These are phyloP conservation scores for Phortica variegata DNA, from an alignment of 1,140 invertebrate species.

Conservation along the genomic window DNA sequence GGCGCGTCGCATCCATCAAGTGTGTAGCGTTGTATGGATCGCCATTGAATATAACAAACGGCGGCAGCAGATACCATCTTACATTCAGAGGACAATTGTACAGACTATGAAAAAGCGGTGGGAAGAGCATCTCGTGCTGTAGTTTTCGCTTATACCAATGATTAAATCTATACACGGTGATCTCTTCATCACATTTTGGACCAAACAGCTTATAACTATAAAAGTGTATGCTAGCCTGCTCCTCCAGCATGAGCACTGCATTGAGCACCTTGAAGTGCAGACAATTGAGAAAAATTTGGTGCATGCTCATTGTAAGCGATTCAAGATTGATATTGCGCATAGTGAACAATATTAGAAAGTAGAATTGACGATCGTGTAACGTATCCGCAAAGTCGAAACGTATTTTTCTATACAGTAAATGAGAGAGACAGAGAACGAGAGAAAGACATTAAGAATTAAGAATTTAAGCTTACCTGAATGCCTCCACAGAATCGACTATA, in stretches of 20 bases:
- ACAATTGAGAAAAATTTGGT: slow-evolving; percentile 27
- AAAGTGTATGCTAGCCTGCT: slow-evolving; percentile 9
- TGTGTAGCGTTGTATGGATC: slow-evolving; percentile 18
- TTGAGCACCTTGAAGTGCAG: slow-evolving; percentile 26
- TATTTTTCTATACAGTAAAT: slow-evolving; percentile 5
- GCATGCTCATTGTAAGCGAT: neutral
- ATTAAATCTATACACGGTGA: slow-evolving; percentile 18
- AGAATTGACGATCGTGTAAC: slow-evolving; percentile 23
- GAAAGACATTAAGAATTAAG: too few species aligned
- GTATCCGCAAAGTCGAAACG: slow-evolving; percentile 18
- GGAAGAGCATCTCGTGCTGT: slow-evolving; percentile 9
- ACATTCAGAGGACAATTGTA: slow-evolving; percentile 24
- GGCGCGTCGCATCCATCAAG: slow-evolving; percentile 11
- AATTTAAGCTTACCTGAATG: slow-evolving; percentile 13
- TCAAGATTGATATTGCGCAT: slow-evolving; percentile 1
- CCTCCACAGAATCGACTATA: slow-evolving; percentile 21
- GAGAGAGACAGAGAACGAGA: too few species aligned
- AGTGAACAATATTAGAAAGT: slow-evolving; percentile 31
- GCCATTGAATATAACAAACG: slow-evolving; percentile 26
- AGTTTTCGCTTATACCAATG: neutral
- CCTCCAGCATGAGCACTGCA: slow-evolving; percentile 23
- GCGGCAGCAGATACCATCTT: slow-evolving; percentile 31
- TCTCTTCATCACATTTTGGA: slow-evolving; percentile 5
- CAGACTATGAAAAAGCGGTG: slow-evolving; percentile 15
- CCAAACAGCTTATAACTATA: slow-evolving; percentile 27